Evolutionary conservation across 2,113 vertebrate genomes (phyloP), one percentile per base, ranked within the genome.

Genomic region (Xiphophorus couchianus): DNA sequence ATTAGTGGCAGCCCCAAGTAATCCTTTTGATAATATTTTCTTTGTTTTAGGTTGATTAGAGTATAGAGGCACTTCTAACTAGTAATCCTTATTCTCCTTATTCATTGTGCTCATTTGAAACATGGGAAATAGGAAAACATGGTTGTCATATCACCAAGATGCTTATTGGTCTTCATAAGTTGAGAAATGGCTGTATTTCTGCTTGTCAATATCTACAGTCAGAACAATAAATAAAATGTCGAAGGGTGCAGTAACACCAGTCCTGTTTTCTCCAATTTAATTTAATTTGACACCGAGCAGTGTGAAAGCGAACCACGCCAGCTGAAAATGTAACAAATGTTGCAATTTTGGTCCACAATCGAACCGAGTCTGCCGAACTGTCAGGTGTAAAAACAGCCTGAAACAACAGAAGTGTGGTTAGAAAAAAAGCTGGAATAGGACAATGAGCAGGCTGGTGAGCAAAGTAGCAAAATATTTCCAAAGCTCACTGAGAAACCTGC

Each of bases 161-260:
- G 5, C 17, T 54, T 19, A 9, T 22, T 25, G 14, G 14, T 5
- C 14, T 42, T 42, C 39, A 42, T 42, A 42, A 42, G 39, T 42
- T 2, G 14, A 15, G 14, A 42, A 42, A 42, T 42, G 14, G 39
- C 39, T 42, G 84, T 62, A 1, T 3, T 33, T 1, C 9, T 30
- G 0, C 37, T 51, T 73, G 61, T 75, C 33, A 12, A 74, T 67
- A 73, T 80, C 71, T 44, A 82, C 42, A 30, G 65, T 28, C 17
- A 25, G 17, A 58, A 58, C 51, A 54, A 54, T 19, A 54, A 54
- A 19, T 54, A 22, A 22, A 8, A 54, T 25, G 39, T 42, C 3
- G 12, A 42, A 42, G 14, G 35, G 35, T 37, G 35, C 35, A 37
- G 10, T 11, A 11, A 12, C 35, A 12, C 35, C 35, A 37, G 35